phyloP scores from a whole-genome alignment of 1,140 invertebrate species.

The Drosophila kurseongensis region DNA sequence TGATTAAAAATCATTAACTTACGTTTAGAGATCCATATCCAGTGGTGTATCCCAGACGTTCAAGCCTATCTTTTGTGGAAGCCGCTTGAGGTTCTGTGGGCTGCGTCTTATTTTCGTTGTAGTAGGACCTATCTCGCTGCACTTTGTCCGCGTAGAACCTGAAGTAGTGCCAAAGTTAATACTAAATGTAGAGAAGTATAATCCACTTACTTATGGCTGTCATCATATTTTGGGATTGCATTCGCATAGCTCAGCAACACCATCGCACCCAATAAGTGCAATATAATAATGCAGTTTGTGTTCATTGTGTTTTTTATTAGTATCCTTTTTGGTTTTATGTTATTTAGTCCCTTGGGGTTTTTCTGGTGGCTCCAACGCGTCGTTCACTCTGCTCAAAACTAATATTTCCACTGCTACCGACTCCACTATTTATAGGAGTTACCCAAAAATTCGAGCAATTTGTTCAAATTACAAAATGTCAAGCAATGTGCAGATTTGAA shows the following conservation, averaged over 20 bases:
- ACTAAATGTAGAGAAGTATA: background rate
- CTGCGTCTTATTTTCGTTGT: conserved; percentile 73
- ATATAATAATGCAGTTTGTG: conserved; percentile 19
- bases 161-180: conserved; percentile 1
- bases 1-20: conserved; percentile 1
- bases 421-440: conserved; percentile 67
- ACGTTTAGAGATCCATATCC: conserved; percentile 80
- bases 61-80: conserved; percentile 77
- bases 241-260: conserved; percentile 30
- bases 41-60: conserved; percentile 79
- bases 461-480: conserved; percentile 74
- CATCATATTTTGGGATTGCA: conserved; percentile 72
- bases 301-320: conserved; percentile 39
- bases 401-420: conserved; percentile 31
- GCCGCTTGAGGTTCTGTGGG: conserved; percentile 51
- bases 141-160: conserved; percentile 66
- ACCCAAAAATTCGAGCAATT: conserved; percentile 64
- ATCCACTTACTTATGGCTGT: conserved; percentile 63
- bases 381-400: conserved; percentile 45
- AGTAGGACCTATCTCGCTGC: conserved; percentile 67
- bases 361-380: background rate
- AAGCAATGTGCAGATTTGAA: conserved; percentile 58
- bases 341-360: conserved; percentile 12
- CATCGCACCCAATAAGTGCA: conserved; percentile 39
- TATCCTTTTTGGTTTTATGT: conserved; percentile 22